Percentiles rank a stretch among this genome's conserved stretches.
Conservation (phyloP, 2,797 vertebrate genomes). For the Phoxinus dragarum region DNA sequence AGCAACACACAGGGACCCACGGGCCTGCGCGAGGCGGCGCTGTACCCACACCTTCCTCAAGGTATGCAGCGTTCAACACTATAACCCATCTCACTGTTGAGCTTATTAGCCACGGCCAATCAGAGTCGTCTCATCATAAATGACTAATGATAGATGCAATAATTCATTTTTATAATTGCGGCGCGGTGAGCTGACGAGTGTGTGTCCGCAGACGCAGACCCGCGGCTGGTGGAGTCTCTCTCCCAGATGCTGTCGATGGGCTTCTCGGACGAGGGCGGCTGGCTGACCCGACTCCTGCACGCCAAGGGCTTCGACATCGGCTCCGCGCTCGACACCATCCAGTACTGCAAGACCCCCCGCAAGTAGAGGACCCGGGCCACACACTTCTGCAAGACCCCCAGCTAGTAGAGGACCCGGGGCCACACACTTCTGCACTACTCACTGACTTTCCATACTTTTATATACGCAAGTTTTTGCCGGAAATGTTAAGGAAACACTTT, state of each 20-base stretch:
- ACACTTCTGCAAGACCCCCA: constrained; percentile 34
- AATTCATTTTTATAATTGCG: too few relatives aligned
- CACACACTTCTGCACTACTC: constrained; percentile 16
- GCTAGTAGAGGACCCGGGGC: background rate
- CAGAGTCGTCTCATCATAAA: too few relatives aligned
- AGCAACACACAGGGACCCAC: constrained; percentile 75
- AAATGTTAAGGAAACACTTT: background rate
- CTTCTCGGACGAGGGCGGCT: constrained; percentile 93
- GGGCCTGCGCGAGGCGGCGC: constrained; percentile 88
- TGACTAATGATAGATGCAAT: too few relatives aligned
- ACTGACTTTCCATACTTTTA: constrained; percentile 31
- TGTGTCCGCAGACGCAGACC: constrained; percentile 86
- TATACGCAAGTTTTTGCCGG: constrained; percentile 45
- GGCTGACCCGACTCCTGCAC: constrained; percentile 94
- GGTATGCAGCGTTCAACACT: constrained; percentile 72
- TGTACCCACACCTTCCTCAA: constrained; percentile 94
- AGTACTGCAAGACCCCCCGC: constrained; percentile 72
- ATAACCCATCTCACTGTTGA: fast-evolving
- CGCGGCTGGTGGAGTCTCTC: constrained; percentile 90
- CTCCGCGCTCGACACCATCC: constrained; percentile 91
- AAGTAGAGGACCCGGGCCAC: background rate
- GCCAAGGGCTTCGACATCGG: constrained; percentile 92
- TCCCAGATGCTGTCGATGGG: constrained; percentile 98
- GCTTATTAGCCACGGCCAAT: too few relatives aligned
- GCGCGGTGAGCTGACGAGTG: too few relatives aligned